phyloP scores from a whole-genome alignment of 2,888 invertebrate genomes.

The Hipparchia semele region DNA sequence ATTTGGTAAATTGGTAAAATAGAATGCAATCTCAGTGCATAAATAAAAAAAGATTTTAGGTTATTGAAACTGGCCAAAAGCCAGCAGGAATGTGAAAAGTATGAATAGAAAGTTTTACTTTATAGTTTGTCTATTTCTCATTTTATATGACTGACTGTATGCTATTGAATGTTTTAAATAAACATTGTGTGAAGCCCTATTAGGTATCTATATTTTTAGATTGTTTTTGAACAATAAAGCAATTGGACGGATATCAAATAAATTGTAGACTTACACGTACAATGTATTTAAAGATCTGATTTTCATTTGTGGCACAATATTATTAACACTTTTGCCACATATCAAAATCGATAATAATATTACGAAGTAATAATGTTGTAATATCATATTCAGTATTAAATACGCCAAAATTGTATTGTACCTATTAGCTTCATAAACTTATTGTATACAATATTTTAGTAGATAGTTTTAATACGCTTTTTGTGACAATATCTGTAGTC shows the following conservation, averaged over 20 bases:
- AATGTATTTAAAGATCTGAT: background rate
- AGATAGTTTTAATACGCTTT: slow-evolving; percentile 55
- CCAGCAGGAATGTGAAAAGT: background rate
- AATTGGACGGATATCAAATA: background rate
- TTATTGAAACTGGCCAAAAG: too few relatives aligned
- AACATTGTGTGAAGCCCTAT: too few relatives aligned
- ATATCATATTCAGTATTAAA: slow-evolving; percentile 50
- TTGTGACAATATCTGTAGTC: slow-evolving; percentile 63
- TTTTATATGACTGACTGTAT: too few relatives aligned
- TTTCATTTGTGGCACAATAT: background rate
- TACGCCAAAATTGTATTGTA: slow-evolving; percentile 47
- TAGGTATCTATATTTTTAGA: too few relatives aligned
- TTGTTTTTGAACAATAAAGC: background rate
- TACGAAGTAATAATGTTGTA: slow-evolving; percentile 11
- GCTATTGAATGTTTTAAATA: too few relatives aligned
- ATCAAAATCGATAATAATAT: background rate
- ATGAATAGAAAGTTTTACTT: background rate
- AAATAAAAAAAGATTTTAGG: too few relatives aligned
- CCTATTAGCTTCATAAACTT: slow-evolving; percentile 38
- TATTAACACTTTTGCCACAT: background rate
- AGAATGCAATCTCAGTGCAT: too few relatives aligned
- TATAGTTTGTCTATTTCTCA: background rate
- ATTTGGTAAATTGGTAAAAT: too few relatives aligned
- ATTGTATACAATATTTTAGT: slow-evolving; percentile 30
- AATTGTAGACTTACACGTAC: background rate